Percentiles rank a stretch among this genome's conserved stretches.
These are phyloP conservation scores for Brassicogethes aeneus DNA, from an alignment of 2,888 invertebrate species.

Conservation along the genomic window DNA sequence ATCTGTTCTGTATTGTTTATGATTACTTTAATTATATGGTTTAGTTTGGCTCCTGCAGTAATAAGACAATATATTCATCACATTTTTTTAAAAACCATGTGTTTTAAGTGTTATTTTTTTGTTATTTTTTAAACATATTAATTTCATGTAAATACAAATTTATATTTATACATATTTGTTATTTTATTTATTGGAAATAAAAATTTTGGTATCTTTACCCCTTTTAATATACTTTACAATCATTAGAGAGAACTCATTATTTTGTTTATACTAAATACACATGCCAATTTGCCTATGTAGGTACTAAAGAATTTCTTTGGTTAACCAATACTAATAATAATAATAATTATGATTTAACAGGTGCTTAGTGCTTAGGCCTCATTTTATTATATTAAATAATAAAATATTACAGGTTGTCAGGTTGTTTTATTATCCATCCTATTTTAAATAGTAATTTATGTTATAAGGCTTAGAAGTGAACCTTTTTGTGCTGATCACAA, in stretches of 20 bases:
- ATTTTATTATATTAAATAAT: too few species aligned
- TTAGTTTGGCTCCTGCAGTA: neutral
- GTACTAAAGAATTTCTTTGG: neutral
- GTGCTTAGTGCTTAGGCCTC: too few species aligned
- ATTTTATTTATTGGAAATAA: neutral
- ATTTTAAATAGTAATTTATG: too few species aligned
- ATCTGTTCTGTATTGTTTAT: conserved; percentile 19
- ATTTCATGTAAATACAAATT: neutral
- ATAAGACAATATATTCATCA: neutral
- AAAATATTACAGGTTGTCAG: too few species aligned
- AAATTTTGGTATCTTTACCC: too few species aligned
- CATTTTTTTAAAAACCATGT: neutral
- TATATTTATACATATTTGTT: neutral
- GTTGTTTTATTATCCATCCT: too few species aligned
- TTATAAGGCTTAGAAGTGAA: too few species aligned
- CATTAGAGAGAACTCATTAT: neutral
- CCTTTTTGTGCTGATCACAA: too few species aligned
- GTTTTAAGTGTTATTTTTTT: neutral
- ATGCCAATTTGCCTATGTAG: neutral
- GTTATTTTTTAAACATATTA: too few species aligned
- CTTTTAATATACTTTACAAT: neutral
- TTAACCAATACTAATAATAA: too few species aligned
- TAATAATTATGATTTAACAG: too few species aligned
- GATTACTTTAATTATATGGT: neutral
- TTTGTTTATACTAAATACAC: neutral